These are phyloP conservation scores for Acridotheres tristis DNA, from an alignment of 2,797 vertebrate genomes.

Conservation along the genomic window DNA sequence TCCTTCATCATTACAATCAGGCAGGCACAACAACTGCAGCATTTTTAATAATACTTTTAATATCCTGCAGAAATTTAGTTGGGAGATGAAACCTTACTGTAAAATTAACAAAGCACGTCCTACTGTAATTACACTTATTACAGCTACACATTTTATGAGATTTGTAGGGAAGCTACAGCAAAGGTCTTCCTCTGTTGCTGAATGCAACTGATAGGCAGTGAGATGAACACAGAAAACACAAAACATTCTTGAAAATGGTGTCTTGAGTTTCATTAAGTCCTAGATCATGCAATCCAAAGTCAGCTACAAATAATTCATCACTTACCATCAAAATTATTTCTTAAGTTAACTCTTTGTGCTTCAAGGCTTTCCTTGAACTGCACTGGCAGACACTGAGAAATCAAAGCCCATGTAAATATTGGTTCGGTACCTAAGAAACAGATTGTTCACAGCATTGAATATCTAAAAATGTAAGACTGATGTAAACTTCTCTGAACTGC, in stretches of 20 bases:
- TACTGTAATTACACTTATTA: background rate
- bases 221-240: background rate
- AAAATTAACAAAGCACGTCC: constrained; percentile 38
- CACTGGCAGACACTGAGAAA: background rate
- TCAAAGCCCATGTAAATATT: background rate
- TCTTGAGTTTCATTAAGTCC: constrained; percentile 20
- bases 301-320: background rate
- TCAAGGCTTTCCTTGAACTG: background rate
- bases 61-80: constrained; percentile 54
- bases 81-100: background rate
- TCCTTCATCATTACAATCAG: constrained; percentile 7
- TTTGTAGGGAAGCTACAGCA: constrained; percentile 6
- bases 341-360: background rate
- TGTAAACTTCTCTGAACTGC: background rate
- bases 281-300: background rate
- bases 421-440: background rate
- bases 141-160: constrained; percentile 30
- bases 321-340: background rate
- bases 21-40: constrained; percentile 26
- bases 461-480: background rate
- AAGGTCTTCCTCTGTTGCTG: constrained; percentile 43
- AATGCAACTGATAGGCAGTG: background rate
- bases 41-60: constrained; percentile 62
- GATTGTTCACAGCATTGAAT: background rate
- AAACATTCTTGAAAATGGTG: background rate